Conservation (phyloP, 2,113 vertebrate species). For the Neomonachus schauinslandi region DNA sequence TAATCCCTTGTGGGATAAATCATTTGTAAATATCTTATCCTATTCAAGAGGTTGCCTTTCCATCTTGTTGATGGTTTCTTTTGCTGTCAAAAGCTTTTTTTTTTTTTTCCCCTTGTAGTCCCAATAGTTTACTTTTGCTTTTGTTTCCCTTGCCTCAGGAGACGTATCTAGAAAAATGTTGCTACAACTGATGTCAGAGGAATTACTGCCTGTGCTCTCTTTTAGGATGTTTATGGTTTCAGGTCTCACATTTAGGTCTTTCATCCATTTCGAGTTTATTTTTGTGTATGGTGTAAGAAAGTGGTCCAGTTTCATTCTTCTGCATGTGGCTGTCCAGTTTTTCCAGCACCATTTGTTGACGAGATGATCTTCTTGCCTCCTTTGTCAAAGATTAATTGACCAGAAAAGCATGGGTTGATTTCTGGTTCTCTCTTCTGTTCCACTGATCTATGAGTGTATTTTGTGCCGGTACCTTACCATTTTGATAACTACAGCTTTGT, state of each 20-base stretch:
- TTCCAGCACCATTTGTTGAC: not conserved
- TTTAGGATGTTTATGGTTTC: not conserved
- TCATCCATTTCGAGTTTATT: not conserved
- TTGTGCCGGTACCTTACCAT: not conserved
- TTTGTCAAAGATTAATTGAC: not conserved
- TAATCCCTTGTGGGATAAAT: not conserved
- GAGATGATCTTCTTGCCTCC: not conserved
- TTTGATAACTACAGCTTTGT: not conserved
- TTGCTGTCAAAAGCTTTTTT: not conserved
- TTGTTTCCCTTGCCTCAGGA: not conserved
- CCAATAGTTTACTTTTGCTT: not conserved
- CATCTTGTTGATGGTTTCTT: not conserved
- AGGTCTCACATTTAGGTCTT: not conserved
- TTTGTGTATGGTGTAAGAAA: not conserved
- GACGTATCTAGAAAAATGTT: not conserved
- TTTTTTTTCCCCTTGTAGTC: not conserved
- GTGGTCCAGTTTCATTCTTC: not conserved
- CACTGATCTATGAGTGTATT: not conserved
- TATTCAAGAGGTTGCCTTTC: not conserved
- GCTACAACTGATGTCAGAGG: not conserved
- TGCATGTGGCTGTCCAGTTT: not conserved
- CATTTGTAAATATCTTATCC: not conserved
- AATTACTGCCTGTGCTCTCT: not conserved
- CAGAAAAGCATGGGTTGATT: not conserved
- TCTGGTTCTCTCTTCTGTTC: not conserved